Percentiles rank a stretch among this genome's conserved stretches.
Evolutionary conservation across 2,113 vertebrate species (phyloP).

Genomic region (Corythornis cristatus): DNA sequence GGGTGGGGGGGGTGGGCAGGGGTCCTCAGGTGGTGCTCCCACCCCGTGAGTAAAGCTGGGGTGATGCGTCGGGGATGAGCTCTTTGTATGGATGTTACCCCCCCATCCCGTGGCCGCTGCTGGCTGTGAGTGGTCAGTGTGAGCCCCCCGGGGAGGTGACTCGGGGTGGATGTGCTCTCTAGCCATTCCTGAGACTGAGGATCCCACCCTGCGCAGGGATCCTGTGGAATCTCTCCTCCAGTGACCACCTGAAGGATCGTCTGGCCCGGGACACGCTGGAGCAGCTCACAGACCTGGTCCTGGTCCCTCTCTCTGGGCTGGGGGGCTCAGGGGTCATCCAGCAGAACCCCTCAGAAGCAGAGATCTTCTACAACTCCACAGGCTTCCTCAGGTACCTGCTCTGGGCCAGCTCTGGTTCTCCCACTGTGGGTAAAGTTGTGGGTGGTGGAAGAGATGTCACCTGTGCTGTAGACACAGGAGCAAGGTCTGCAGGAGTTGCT

Average conservation of each 20-base stretch:
- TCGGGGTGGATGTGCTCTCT: fast-evolving
- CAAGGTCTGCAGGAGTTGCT: not conserved
- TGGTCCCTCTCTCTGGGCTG: slow-evolving; percentile 84
- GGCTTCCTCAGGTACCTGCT: slow-evolving; percentile 90
- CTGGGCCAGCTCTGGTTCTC: fast-evolving
- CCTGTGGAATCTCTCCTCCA: slow-evolving; percentile 97
- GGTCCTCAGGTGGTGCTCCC: fast-evolving
- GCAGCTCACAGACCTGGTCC: slow-evolving; percentile 86
- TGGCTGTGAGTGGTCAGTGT: fast-evolving
- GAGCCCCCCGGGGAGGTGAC: fast-evolving
- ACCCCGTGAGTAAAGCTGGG: not conserved
- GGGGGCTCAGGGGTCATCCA: slow-evolving; percentile 70
- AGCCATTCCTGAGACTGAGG: fast-evolving
- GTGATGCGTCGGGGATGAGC: fast-evolving
- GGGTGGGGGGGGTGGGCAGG: fast-evolving
- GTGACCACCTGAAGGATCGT: slow-evolving; percentile 92
- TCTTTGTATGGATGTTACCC: fast-evolving
- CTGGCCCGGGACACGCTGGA: slow-evolving; percentile 85
- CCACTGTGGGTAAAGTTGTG: fast-evolving
- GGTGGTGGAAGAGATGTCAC: no score
- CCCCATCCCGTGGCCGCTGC: not conserved
- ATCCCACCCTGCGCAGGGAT: slow-evolving; percentile 76
- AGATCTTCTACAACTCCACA: slow-evolving; percentile 92
- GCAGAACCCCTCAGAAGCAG: slow-evolving; percentile 85
- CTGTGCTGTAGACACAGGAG: not conserved